phyloP scores from a whole-genome alignment of 2,113 vertebrate genomes.

The Rhynchomys soricoides region DNA sequence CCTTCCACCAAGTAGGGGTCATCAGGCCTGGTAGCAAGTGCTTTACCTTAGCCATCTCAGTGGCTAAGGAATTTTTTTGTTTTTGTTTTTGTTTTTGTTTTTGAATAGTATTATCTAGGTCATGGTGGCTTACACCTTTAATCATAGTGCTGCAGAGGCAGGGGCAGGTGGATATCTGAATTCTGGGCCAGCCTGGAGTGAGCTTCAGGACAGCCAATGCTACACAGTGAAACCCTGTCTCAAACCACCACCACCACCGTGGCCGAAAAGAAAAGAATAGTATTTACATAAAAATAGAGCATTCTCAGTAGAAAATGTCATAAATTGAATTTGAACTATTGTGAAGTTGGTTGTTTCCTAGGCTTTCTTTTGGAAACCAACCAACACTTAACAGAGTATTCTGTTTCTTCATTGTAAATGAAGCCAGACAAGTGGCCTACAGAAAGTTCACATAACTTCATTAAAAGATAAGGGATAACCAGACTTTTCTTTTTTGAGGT shows the following conservation, averaged over 20 bases:
- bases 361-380: neutral
- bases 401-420: neutral
- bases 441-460: neutral
- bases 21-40: too few relatives aligned
- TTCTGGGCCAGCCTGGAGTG: neutral
- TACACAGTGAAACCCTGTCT: neutral
- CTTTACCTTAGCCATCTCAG: neutral
- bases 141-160: neutral
- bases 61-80: neutral
- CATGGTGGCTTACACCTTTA: neutral
- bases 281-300: neutral
- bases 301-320: neutral
- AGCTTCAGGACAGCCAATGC: neutral
- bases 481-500: neutral
- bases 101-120: neutral
- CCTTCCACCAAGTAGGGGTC: neutral
- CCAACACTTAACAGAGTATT: neutral
- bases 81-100: neutral
- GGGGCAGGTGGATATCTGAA: neutral
- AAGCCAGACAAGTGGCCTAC: neutral
- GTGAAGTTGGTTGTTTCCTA: neutral
- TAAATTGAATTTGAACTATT: neutral
- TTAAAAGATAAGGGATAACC: neutral
- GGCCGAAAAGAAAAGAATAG: neutral
- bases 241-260: neutral